Evolutionary conservation across 1,140 invertebrate species (phyloP), one percentile per base, ranked within the genome.

Genomic region (Dinoponera quadriceps): DNA sequence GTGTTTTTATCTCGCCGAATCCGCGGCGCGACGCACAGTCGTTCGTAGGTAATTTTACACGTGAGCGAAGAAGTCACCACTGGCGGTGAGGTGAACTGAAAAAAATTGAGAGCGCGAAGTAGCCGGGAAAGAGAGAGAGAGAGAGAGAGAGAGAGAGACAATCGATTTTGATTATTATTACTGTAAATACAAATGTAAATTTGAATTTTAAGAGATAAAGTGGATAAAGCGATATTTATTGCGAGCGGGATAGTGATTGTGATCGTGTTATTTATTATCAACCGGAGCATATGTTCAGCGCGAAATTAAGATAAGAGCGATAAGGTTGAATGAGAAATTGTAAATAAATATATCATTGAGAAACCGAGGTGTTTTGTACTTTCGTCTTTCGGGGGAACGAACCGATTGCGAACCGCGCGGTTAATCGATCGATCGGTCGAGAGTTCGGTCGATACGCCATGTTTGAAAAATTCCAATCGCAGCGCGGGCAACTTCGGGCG

Each of bases 241-340:
- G 90, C 84, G 83, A 83, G 85, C 84, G 60, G 54, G 66, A 80
- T 89, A 90, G 85, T 77, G 68, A 87, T 87, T 87, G 88, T 90
- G 88, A 91, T 90, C 90, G 84, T 88, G 87, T 91, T 91, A 91
- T 91, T 91, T 91, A 91, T 91, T 91, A 88, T 88, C 81, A 82
- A 62, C 49, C 80, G 63, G 69, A 38, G 25, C 18, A 83, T 85
- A 48, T 65, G 55, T 77, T 63, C 14, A 20, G 18, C 44, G 73
- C 44, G n/a, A 63, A 65, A 75, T 75, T 75, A n/a, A n/a, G 63
- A 51, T 33, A 48, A 80, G 4, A 55, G 27, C 66, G 38, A 44
- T 44, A 44, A 44, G 38, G 29, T 27, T 51, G 83, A 88, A 85
- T 83, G 62, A 44, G 33, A 88, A 85, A 89, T 91, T 91, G 89